These are phyloP conservation scores for Bombus impatiens DNA, from an alignment of 1,140 invertebrate species.

Conservation along the genomic window DNA sequence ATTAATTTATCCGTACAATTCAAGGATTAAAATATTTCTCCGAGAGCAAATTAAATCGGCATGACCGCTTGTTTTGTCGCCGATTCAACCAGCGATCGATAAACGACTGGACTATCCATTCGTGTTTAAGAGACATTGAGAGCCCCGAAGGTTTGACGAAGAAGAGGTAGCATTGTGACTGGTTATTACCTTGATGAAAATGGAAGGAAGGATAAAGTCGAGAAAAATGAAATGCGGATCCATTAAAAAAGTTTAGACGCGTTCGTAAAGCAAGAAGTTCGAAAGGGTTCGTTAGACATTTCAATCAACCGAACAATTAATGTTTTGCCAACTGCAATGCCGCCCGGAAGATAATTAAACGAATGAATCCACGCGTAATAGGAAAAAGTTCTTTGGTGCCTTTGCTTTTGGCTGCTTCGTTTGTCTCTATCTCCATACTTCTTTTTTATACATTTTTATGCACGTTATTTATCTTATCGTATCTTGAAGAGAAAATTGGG, in stretches of 20 bases:
- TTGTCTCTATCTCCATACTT: background rate
- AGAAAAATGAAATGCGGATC: conserved; percentile 24
- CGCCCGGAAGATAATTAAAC: conserved; percentile 17
- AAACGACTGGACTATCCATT: background rate
- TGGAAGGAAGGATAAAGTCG: background rate
- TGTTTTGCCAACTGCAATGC: background rate
- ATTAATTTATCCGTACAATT: conserved; percentile 37
- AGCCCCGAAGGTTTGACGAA: background rate
- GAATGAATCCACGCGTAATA: conserved; percentile 17
- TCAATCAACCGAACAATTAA: conserved; percentile 27
- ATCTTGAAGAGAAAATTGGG: background rate
- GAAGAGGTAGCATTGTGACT: conserved; percentile 16
- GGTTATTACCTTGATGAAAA: conserved; percentile 45
- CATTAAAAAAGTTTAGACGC: conserved; percentile 49
- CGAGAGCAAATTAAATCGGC: conserved; percentile 4
- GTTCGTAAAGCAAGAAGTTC: conserved; percentile 20
- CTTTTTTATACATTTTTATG: conserved; percentile 19
- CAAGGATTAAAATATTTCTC: conserved; percentile 26
- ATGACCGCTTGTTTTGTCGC: conserved; percentile 6
- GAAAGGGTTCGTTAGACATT: conserved; percentile 51
- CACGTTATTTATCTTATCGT: background rate
- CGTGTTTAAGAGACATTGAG: background rate
- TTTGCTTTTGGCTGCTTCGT: conserved; percentile 52
- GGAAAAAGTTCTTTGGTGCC: background rate
- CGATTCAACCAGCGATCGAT: conserved; percentile 41